Percentiles rank a stretch among this genome's conserved stretches.
Evolutionary conservation across 2,797 vertebrate genomes (phyloP).

Genomic region (Anguilla obscura): DNA sequence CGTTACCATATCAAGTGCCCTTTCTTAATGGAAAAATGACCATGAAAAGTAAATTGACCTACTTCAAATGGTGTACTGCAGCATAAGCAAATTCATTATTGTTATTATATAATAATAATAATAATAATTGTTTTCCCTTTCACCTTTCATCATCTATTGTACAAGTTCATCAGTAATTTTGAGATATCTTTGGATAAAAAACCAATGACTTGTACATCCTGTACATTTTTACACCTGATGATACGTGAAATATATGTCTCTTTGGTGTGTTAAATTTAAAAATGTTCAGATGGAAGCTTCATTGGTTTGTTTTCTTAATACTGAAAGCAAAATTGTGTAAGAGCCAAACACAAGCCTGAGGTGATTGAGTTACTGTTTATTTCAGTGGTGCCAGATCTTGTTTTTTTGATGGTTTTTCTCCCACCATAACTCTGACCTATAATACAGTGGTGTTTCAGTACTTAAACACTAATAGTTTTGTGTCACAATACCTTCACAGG

Average conservation of each 20-base stretch:
- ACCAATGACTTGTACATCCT: not conserved
- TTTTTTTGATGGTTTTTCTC: no score
- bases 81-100: not conserved
- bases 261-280: not conserved
- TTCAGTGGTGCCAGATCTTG: not conserved
- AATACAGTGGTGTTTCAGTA: slow-evolving; percentile 47
- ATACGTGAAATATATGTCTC: not conserved
- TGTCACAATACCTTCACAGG: slow-evolving; percentile 80
- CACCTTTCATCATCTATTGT: not conserved
- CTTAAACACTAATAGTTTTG: slow-evolving; percentile 71
- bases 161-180: not conserved
- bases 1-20: not conserved
- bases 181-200: not conserved
- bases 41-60: not conserved
- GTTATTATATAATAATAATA: not conserved
- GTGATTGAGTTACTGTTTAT: not conserved
- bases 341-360: not conserved
- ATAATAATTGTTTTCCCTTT: not conserved
- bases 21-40: not conserved
- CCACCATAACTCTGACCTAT: not conserved
- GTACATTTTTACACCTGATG: not conserved
- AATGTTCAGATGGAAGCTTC: not conserved
- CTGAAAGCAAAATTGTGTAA: not conserved
- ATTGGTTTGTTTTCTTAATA: not conserved
- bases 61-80: slow-evolving; percentile 21